These are phyloP conservation scores for Monomorium pharaonis DNA, from an alignment of 1,140 invertebrate genomes.

Conservation along the genomic window DNA sequence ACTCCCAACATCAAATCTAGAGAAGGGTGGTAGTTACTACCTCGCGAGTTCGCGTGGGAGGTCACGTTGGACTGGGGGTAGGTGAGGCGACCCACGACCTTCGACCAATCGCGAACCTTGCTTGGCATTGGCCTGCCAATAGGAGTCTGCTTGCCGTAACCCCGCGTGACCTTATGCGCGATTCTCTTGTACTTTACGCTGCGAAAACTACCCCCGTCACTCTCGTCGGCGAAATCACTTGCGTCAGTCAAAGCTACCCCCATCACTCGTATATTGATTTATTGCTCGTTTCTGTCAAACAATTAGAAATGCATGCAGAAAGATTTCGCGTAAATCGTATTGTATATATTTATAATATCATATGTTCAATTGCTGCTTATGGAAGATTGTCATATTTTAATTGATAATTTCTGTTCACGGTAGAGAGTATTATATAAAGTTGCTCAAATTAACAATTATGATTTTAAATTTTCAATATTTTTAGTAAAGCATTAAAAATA, in stretches of 20 bases:
- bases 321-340: not conserved
- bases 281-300: not conserved
- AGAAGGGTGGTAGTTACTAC: constrained; percentile 73
- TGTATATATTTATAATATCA: not conserved
- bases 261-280: not conserved
- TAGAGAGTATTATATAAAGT: not conserved
- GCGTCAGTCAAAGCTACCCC: not conserved
- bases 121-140: constrained; percentile 79
- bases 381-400: not conserved
- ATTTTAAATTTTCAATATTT: not conserved
- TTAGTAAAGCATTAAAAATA: not conserved
- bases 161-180: constrained; percentile 72
- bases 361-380: not conserved
- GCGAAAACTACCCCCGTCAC: constrained; percentile 67
- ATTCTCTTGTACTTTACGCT: constrained; percentile 78
- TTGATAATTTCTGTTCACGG: not conserved
- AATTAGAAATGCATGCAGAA: not conserved
- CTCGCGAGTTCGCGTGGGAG: constrained; percentile 81
- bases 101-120: constrained; percentile 80
- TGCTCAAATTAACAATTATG: not conserved
- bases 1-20: constrained; percentile 33
- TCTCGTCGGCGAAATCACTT: constrained; percentile 20
- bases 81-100: constrained; percentile 82
- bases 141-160: constrained; percentile 72
- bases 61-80: constrained; percentile 81